phyloP scores from a whole-genome alignment of 1,140 invertebrate species.

The Adelges cooleyi region DNA sequence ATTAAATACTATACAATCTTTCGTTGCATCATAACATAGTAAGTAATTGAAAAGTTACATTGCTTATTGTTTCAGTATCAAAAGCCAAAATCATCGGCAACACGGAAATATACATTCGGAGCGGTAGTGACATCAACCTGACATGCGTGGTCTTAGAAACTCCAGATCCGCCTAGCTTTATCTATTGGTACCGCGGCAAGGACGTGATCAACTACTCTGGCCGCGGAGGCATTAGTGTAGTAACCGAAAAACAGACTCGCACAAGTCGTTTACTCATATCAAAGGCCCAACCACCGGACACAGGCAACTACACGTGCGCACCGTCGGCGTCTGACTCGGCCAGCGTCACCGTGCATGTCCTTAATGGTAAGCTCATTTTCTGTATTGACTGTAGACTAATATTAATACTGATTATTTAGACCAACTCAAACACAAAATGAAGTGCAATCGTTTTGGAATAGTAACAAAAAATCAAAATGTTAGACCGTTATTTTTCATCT shows the following conservation, averaged over 20 bases:
- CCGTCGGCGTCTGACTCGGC: slow-evolving; percentile 49
- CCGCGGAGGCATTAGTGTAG: slow-evolving; percentile 69
- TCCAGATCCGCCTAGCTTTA: slow-evolving; percentile 76
- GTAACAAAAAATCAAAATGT: too few species aligned
- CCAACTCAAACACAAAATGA: too few species aligned
- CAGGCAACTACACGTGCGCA: slow-evolving; percentile 78
- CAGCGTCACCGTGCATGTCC: slow-evolving; percentile 48
- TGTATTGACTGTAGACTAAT: too few species aligned
- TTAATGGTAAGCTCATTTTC: slow-evolving; percentile 44
- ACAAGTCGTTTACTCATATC: slow-evolving; percentile 66
- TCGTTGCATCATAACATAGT: too few species aligned
- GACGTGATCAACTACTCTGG: slow-evolving; percentile 80
- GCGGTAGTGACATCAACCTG: slow-evolving; percentile 79
- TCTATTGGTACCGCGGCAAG: slow-evolving; percentile 80
- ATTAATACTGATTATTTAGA: too few species aligned
- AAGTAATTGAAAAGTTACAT: too few species aligned
- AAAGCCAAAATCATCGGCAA: slow-evolving; percentile 77
- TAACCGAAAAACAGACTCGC: slow-evolving; percentile 72
- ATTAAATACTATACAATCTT: too few species aligned
- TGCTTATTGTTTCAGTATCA: slow-evolving; percentile 69
- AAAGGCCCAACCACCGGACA: slow-evolving; percentile 53
- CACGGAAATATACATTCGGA: slow-evolving; percentile 71
- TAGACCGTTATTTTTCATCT: too few species aligned
- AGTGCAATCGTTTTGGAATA: too few species aligned
- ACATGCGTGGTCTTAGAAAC: slow-evolving; percentile 75